Evolutionary conservation across 2,888 invertebrate genomes (phyloP).

Genomic region (Atrina japonica): DNA sequence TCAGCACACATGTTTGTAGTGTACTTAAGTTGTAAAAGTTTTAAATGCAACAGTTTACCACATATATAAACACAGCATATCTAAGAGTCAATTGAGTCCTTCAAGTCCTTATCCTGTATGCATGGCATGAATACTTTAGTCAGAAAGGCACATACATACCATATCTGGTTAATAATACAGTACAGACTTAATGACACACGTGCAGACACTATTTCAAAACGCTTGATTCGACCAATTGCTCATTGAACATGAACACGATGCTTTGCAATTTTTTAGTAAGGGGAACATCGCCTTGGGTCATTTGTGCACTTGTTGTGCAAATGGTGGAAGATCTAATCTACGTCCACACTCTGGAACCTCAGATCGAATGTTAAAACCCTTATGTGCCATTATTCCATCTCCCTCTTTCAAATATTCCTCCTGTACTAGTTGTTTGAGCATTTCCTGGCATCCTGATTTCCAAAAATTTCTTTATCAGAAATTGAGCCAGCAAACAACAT

Average conservation of each 20-base stretch:
- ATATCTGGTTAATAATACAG: slow-evolving; percentile 31
- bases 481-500: slow-evolving; percentile 28
- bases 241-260: slow-evolving; percentile 36
- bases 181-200: slow-evolving; percentile 10
- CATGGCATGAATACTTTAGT: slow-evolving; percentile 13
- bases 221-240: slow-evolving; percentile 28
- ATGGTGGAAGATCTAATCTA: slow-evolving; percentile 37
- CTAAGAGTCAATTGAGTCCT: too few relatives aligned
- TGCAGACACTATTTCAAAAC: slow-evolving; percentile 23
- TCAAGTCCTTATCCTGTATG: neutral
- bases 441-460: slow-evolving; percentile 23
- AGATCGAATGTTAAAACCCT: slow-evolving; percentile 25
- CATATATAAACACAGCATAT: too few relatives aligned
- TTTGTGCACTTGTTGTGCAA: slow-evolving; percentile 23
- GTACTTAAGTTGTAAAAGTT: too few relatives aligned
- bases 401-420: slow-evolving; percentile 15
- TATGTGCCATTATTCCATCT: slow-evolving; percentile 33
- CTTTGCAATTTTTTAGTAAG: slow-evolving; percentile 34
- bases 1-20: too few relatives aligned
- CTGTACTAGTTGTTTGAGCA: slow-evolving; percentile 6
- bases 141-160: slow-evolving; percentile 25
- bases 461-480: slow-evolving; percentile 27
- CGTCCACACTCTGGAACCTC: too few relatives aligned
- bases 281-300: slow-evolving; percentile 23
- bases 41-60: too few relatives aligned